Evolutionary conservation across 2,113 vertebrate species (phyloP), one percentile per base, ranked within the genome.

Genomic region (Rafetus swinhoei): DNA sequence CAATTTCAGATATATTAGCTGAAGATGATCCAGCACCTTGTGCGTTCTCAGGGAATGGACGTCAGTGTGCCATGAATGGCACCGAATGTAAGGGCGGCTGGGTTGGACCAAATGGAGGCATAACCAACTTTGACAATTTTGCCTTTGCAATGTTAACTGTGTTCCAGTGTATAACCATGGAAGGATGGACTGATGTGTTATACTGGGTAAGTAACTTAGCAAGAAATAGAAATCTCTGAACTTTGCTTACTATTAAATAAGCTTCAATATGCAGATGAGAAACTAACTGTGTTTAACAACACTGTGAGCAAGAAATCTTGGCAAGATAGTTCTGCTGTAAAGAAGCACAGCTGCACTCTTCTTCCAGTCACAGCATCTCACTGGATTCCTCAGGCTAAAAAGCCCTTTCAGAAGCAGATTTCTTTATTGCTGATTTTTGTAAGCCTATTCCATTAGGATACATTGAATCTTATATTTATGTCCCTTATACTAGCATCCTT

Each of bases 91-190:
- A 97, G 95, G 99, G 99, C 69, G 99, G 99, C 95, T 99, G 99
- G 99, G 98, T 98, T 39, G 99, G 99, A 85, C 99, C 99, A 6
- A 99, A 99, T 1, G 98, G 98, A 84, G 99, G 99, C 97, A 99
- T 99, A 97, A 99, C 99, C 95, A 99, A 99, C 97, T 99, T 99
- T 2, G 99, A 99, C 98, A 99, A 99, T 97, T 99, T 99, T 98
- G 98, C 99, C 82, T 99, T 99, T 96, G 99, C 99, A 53, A 99
- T 99, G 99, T 98, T 99, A 96, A 99, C 99, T 5, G 99, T 99
- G 95, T 99, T 99, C 97, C 99, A 99, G 98, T 99, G 99, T 69
- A 99, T 99, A 96, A 99, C 99, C 86, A 99, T 99, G 99, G 99
- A 99, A 97, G 99, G 99, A 69, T 99, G 99, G 99, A 99, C 99